Evolutionary conservation across 2,113 vertebrate species (phyloP), one percentile per base, ranked within the genome.

Genomic region (Rhea pennata): DNA sequence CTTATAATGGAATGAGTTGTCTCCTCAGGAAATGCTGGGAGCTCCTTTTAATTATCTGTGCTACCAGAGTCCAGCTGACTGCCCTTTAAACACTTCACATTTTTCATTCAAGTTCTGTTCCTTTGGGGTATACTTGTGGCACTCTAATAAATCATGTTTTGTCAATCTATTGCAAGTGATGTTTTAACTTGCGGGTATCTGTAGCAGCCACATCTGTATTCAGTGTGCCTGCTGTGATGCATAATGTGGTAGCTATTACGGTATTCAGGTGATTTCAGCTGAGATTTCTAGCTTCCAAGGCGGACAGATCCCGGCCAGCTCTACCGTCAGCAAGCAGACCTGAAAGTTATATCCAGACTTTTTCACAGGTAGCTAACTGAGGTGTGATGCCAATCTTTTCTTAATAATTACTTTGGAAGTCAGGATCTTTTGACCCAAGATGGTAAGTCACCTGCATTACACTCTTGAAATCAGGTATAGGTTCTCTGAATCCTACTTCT

Each of bases 41-140:
- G 17, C 8, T 91, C 53, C 23, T 91, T 84, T 93, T 94, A 91
- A 82, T 93, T 92, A 84, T 69, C 92, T 93, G 17, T 7, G 3
- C 59, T 65, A 66, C 40, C 9, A 59, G 12, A 24, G 80, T 87
- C 61, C 80, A 46, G 4, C 48, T 70, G 44, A 42, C 69, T 64
- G 69, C 78, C 67, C 50, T 89, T 91, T 50, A 78, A 33, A 75
- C n/a, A 50, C 22, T 95, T 88, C 61, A 62, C 9, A 70, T 86
- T 90, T 91, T 91, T 87, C 33, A 70, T 79, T 91, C 56, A 79
- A 29, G 21, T 17, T 73, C 6, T 72, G 19, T 79, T 95, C 51
- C 77, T 87, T 39, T 92, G 84, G 53, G 70, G 22, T 14, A 53
- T 16, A 46, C 10, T 87, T 21, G 65, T 10, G 61, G 44, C 36